Base-by-base conservation (phyloP, 2,797 vertebrate species). In the Syngnathus rostellatus region DNA sequence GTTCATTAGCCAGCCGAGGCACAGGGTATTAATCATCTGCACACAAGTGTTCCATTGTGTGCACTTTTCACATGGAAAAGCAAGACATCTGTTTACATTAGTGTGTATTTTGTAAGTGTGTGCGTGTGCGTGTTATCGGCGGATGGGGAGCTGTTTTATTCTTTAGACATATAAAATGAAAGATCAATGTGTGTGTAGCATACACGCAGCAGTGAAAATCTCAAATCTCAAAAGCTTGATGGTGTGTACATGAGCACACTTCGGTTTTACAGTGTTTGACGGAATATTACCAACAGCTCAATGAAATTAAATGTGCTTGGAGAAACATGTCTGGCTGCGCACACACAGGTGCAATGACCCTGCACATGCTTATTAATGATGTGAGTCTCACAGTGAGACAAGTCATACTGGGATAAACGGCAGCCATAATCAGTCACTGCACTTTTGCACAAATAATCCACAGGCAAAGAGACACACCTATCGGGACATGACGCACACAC, bases 391-490 rank as follows among this genome's bases (percentile, higher is more conserved):
- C 23, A 25, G 21, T 62, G 21, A 46, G 21, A 62, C 60, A 8
- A 25, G 59, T 1, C 60, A 62, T 62, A 62, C 40, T 45, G 60
- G 60, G 60, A 62, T 62, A 14, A 25, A 46, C 31, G 60, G 43
- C 60, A 62, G 21, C n/a, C n/a, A 4, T 25, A 45, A 62, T 62
- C 41, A 62, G 21, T 25, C 21, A 25, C 12, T 43, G 2, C 10
- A 62, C 14, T 62, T 62, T 16, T 23, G 14, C 41, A 46, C n/a
- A 23, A 62, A 62, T 39, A 38, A 66, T 31, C 31, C 65, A 66
- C 64, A 58, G 23, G 21, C 40, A 66, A 53, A 43, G 21, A 59
- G 14, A 43, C 39, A 68, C 72, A 63, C 45, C 10, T 1, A 53
- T 5, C 45, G 60, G 21, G 4, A 16, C 6, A 25, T 62, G 60